These are phyloP conservation scores for Pseudopodoces humilis DNA, from an alignment of 2,113 vertebrate genomes.

Conservation along the genomic window DNA sequence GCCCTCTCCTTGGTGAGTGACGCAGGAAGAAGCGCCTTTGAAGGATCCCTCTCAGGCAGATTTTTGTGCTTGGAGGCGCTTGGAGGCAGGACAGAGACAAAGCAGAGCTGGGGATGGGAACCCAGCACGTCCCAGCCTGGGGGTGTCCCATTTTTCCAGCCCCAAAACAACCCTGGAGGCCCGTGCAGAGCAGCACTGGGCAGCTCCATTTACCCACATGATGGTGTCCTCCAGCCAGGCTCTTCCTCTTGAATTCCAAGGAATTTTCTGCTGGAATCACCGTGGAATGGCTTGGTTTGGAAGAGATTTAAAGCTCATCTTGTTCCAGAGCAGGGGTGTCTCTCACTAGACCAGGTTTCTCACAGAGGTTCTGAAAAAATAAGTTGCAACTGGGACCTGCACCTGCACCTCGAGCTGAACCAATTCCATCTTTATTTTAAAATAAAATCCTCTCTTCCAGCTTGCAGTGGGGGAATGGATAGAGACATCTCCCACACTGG, in stretches of 20 bases:
- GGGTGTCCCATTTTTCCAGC: not conserved
- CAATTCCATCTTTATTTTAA: not conserved
- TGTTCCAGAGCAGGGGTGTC: fast-evolving
- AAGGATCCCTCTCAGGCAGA: not conserved
- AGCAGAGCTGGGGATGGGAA: not conserved
- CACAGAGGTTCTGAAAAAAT: not conserved
- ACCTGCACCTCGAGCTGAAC: not conserved
- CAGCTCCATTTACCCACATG: not conserved
- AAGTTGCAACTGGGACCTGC: not conserved
- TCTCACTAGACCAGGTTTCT: not conserved
- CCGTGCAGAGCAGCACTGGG: not conserved
- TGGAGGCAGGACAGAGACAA: not conserved
- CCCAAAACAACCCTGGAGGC: fast-evolving
- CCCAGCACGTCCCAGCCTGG: not conserved
- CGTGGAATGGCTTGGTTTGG: not conserved
- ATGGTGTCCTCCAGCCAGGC: not conserved
- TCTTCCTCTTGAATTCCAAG: not conserved
- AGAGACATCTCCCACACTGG: not conserved
- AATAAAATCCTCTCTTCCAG: not conserved
- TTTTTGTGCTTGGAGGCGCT: not conserved
- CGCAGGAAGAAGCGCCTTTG: not conserved
- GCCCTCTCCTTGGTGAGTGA: not conserved
- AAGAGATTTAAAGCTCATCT: not conserved
- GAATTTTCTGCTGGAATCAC: not conserved
- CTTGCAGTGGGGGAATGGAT: not conserved